Percentiles rank a stretch among this genome's conserved stretches.
These are phyloP conservation scores for Aphodius granarius DNA, from an alignment of 2,888 invertebrate species.

Conservation along the genomic window DNA sequence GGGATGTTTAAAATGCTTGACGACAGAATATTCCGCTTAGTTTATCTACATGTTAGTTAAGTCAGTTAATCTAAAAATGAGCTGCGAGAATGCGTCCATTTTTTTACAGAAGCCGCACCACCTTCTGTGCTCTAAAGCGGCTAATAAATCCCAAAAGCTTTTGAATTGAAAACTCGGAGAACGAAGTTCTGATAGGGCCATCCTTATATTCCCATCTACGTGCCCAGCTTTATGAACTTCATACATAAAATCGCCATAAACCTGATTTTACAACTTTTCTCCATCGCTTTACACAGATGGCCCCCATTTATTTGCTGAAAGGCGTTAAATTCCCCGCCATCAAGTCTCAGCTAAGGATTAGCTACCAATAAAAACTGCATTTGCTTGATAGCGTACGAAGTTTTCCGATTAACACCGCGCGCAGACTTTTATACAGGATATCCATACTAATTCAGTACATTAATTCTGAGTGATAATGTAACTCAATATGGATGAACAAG, in stretches of 20 bases:
- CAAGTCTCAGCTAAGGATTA: not conserved
- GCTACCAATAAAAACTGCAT: not conserved
- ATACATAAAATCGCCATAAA: slow-evolving; percentile 13
- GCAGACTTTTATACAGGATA: too few species aligned
- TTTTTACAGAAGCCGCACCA: not conserved
- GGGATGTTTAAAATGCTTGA: not conserved
- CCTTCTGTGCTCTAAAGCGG: not conserved
- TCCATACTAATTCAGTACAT: too few species aligned
- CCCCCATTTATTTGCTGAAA: not conserved
- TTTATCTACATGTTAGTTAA: too few species aligned
- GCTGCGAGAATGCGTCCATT: too few species aligned
- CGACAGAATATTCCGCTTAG: too few species aligned
- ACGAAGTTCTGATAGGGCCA: not conserved
- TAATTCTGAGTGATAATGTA: too few species aligned
- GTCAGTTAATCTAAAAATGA: too few species aligned
- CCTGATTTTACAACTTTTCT: slow-evolving; percentile 2
- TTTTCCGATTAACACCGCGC: not conserved
- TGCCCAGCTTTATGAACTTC: slow-evolving; percentile 6
- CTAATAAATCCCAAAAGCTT: not conserved
- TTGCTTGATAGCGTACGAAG: not conserved
- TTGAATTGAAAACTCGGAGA: not conserved
- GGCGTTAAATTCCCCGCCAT: not conserved
- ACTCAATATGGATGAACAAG: too few species aligned
- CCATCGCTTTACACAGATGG: not conserved
- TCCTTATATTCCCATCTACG: not conserved